These are phyloP conservation scores for Dendronephthya gigantea DNA, from an alignment of 64 coral and sea anemone genomes.

Conservation along the genomic window DNA sequence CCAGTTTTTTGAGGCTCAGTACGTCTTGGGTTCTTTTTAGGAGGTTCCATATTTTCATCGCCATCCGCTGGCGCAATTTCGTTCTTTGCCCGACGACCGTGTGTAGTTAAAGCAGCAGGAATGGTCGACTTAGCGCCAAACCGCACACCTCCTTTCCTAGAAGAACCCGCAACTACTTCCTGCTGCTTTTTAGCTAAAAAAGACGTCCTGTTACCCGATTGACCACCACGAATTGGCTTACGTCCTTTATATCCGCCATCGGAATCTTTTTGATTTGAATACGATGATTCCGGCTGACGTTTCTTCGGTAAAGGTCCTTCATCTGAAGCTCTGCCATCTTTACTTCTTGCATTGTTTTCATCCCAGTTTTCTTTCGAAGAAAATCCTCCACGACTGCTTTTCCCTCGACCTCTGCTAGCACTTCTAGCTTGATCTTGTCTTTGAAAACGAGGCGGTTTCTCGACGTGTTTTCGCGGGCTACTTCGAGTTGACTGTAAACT, in stretches of 20 bases:
- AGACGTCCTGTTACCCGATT: slow-evolving; percentile 61
- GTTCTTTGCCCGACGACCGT: background rate
- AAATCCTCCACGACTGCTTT: slow-evolving; percentile 14
- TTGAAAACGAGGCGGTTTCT: slow-evolving; percentile 83
- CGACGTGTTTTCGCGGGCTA: slow-evolving; percentile 46
- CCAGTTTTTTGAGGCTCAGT: slow-evolving; percentile 42
- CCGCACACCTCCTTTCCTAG: background rate
- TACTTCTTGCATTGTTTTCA: background rate
- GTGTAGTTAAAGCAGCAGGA: slow-evolving; percentile 81
- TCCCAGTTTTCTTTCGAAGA: slow-evolving; percentile 2
- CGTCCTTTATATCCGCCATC: background rate
- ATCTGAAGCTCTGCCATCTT: background rate
- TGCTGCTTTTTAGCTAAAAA: slow-evolving; percentile 99
- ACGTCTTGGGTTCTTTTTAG: slow-evolving; percentile 35
- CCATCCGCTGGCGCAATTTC: slow-evolving; percentile 40
- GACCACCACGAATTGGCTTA: background rate
- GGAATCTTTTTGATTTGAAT: background rate
- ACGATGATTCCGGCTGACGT: background rate
- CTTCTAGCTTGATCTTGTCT: slow-evolving; percentile 73
- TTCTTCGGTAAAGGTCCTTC: background rate
- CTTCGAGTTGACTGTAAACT: slow-evolving; percentile 30
- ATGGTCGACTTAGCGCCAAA: slow-evolving; percentile 53
- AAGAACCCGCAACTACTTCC: slow-evolving; percentile 96
- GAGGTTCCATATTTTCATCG: slow-evolving; percentile 39
- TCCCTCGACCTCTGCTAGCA: slow-evolving; percentile 27